Evolutionary conservation across 1,140 invertebrate genomes (phyloP).

Genomic region (Heliconius hermathena): DNA sequence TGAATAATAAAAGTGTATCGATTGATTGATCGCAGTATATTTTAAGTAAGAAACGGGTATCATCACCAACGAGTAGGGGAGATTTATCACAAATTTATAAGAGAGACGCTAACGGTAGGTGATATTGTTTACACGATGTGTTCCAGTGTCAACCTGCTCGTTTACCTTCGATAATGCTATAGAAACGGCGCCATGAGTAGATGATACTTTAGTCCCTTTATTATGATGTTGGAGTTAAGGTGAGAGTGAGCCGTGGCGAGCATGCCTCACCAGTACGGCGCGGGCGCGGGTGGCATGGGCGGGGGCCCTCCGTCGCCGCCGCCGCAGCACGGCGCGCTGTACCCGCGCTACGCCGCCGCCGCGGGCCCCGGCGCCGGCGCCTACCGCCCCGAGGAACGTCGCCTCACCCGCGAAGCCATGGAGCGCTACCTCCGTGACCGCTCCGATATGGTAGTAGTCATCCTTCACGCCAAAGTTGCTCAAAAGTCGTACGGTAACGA

Average conservation of each 20-base stretch:
- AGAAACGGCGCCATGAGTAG: conserved; percentile 39
- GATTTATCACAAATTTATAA: conserved; percentile 11
- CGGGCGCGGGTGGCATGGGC: conserved; percentile 85
- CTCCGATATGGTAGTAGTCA: conserved; percentile 98
- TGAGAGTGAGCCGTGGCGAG: conserved; percentile 78
- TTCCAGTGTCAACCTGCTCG: conserved; percentile 25
- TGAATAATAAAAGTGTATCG: conserved; percentile 75
- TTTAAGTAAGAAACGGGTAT: conserved; percentile 17
- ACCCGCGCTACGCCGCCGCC: conserved; percentile 77
- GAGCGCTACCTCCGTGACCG: conserved; percentile 96
- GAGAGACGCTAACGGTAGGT: conserved; percentile 48
- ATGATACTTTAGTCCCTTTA: conserved; percentile 34
- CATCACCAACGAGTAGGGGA: conserved; percentile 27
- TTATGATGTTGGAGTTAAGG: conserved; percentile 55
- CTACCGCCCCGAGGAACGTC: conserved; percentile 90
- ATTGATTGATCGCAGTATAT: conserved; percentile 51
- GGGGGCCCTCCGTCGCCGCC: conserved; percentile 84
- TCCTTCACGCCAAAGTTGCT: conserved; percentile 98
- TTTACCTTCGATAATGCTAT: conserved; percentile 41
- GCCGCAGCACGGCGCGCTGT: conserved; percentile 77
- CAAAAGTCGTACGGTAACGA: conserved; percentile 99
- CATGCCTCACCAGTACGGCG: conserved; percentile 90
- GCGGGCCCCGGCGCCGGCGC: conserved; percentile 83
- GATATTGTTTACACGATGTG: conserved; percentile 45
- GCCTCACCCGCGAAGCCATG: conserved; percentile 96